Evolutionary conservation across 2,113 vertebrate species (phyloP), one percentile per base, ranked within the genome.

Genomic region (Pelmatolapia mariae): DNA sequence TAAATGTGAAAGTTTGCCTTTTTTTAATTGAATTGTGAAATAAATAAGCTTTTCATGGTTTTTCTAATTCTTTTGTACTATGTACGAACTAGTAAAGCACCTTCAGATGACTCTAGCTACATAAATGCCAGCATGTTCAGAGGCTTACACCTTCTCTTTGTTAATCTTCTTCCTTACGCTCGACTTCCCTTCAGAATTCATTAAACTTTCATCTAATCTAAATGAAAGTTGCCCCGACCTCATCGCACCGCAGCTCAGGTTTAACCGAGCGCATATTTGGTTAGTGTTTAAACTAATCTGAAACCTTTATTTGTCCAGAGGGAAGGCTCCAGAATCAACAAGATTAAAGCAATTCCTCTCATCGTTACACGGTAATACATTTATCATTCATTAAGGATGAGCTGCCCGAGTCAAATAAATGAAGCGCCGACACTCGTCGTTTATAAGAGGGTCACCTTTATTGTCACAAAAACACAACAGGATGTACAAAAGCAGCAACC

Each of bases 401-500:
- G 31, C 3, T 4, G 73, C 73, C 73, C 26, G 18, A 40, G 54
- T 4, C 22, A 22, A 68, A 82, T 53, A 92, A 83, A 89, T 1
- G 63, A 85, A 33, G 5, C 82, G 2, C 26, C 7, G 2, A 61
- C 50, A 66, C 4, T n/a, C 36, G 4, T 82, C 33, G 2, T 86
- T 88, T 95, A 94, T 92, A 95, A 96, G 94, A 95, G 91, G 90
- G 57, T 94, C 91, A 96, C 90, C 88, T 96, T 96, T 95, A 96
- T 95, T 95, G 90, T 94, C 94, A 96, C 95, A 95, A 95, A 95
- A 95, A 90, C 95, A 96, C 94, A 92, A 95, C 94, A 94, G 94
- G 93, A 95, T 85, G 91, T 95, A 96, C 94, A 96, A 96, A 96
- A 96, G 94, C 93, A 96, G 94, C 93, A 89, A 94, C 90, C 84